Evolutionary conservation across 2,888 invertebrate species (phyloP).

Genomic region (Agriopis aurantiaria): DNA sequence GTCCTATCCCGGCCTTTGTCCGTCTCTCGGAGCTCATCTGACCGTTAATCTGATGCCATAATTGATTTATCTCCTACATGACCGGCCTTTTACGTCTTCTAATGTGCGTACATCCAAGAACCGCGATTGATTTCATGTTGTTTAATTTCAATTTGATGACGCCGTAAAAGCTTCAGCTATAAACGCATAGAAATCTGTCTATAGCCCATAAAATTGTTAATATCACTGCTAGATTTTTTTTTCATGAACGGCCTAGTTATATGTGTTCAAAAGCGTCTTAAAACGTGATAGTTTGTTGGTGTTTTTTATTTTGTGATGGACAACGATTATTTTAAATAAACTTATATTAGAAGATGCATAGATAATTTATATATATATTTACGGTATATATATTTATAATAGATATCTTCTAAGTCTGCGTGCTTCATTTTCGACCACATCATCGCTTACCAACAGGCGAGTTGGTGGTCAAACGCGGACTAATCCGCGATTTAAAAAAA

Average conservation of each 20-base stretch:
- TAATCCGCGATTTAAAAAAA: too few relatives aligned
- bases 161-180: constrained; percentile 35
- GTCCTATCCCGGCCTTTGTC: constrained; percentile 64
- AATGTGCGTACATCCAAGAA: constrained; percentile 30
- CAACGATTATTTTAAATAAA: neutral
- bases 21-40: constrained; percentile 67
- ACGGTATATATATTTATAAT: too few relatives aligned
- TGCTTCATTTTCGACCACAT: too few relatives aligned
- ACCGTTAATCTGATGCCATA: constrained; percentile 77
- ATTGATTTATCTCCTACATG: constrained; percentile 57
- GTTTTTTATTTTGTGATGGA: neutral
- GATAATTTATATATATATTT: too few relatives aligned
- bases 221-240: constrained; percentile 26
- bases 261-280: neutral
- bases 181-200: constrained; percentile 19
- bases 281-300: neutral
- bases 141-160: constrained; percentile 45
- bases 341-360: too few relatives aligned
- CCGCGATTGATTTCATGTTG: constrained; percentile 36
- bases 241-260: constrained; percentile 6
- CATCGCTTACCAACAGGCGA: too few relatives aligned
- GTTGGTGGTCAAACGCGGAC: too few relatives aligned
- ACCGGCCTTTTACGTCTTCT: constrained; percentile 43
- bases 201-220: constrained; percentile 17
- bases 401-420: too few relatives aligned